Evolutionary conservation across 2,113 vertebrate species (phyloP), one percentile per base, ranked within the genome.

Genomic region (Pelvicachromis taeniatus): DNA sequence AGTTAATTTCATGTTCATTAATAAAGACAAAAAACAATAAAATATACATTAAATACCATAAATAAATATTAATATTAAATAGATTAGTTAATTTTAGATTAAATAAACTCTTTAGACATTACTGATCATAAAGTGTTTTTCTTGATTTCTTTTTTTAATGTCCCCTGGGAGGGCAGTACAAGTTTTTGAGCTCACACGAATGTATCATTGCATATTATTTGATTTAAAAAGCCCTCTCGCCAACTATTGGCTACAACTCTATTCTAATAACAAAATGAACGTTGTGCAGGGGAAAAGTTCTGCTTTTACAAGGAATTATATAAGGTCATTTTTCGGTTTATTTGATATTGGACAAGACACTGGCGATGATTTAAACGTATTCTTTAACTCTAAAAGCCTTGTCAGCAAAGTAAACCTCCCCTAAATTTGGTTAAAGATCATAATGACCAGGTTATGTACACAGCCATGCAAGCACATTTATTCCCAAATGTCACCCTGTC

Each of bases 141-240:
- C 23, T 52, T n/a, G 53, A 1, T 65, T 52, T 26, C 1, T 73
- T 48, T 48, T 45, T 73, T 48, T 12, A 50, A 2, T 1, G 26
- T 52, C 26, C 26, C 26, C 33, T 0, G 17, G 9, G 68, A 33
- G 26, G 0, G 6, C 5, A 52, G 45, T 29, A 48, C 0, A 0
- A 48, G 8, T 5, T 12, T 54, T 70, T 26, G 5, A 33, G 29
- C 58, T 19, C 19, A 52, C 50, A 52, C 7, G 7, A 52, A n/a
- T 52, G 2, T n/a, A 4, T 61, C 7, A 40, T 73, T 48, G 42
- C 23, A 45, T 48, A n/a, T 45, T 13, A 75, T 55, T 50, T 26
- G 23, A 29, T 75, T 19, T 17, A 70, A 45, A 31, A 31, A 75
- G 23, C 0, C 35, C 11, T 21, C n/a, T 2, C 58, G 5, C 14